Conservation (phyloP, 2,113 vertebrate genomes). For the Crotalus tigris region DNA sequence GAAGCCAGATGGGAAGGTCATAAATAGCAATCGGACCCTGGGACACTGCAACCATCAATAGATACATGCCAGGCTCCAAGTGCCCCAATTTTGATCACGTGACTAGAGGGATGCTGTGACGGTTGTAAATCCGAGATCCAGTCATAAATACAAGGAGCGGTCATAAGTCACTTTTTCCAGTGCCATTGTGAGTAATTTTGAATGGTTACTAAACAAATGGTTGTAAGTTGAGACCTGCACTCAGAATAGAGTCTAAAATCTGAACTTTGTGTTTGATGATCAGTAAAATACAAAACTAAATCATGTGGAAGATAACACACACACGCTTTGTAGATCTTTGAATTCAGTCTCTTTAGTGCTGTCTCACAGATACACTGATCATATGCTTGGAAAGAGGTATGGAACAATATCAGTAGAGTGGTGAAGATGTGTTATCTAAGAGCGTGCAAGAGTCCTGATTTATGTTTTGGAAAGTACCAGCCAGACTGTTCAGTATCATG, state of each 20-base stretch:
- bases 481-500: neutral
- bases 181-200: neutral
- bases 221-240: neutral
- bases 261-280: slow-evolving; percentile 17
- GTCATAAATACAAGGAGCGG: neutral
- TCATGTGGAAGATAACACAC: neutral
- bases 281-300: neutral
- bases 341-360: neutral
- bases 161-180: neutral
- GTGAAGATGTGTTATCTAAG: neutral
- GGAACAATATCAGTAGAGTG: neutral
- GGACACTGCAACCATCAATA: neutral
- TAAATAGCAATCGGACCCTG: neutral
- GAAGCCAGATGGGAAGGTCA: neutral
- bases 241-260: neutral
- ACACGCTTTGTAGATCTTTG: neutral
- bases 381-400: neutral
- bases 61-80: neutral
- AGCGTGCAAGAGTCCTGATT: neutral
- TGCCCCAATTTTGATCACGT: neutral
- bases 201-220: neutral
- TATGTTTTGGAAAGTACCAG: neutral
- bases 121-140: neutral
- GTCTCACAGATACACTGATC: neutral
- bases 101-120: neutral